Evolutionary conservation across 1,140 invertebrate genomes (phyloP).

Genomic region (Drusus annulatus): DNA sequence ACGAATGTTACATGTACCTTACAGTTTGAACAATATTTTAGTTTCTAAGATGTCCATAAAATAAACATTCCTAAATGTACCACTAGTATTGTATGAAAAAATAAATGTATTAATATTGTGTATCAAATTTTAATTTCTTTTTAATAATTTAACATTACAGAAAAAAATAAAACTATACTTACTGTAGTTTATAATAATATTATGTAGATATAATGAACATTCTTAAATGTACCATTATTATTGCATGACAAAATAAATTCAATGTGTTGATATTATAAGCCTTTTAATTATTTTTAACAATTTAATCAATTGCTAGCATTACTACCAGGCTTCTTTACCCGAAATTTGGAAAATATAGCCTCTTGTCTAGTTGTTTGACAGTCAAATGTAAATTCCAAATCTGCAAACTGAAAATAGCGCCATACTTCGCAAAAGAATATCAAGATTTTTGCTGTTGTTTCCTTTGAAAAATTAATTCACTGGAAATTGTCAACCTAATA

Average conservation of each 20-base stretch:
- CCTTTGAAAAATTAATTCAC: background rate
- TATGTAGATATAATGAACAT: too few species aligned
- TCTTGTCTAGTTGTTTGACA: background rate
- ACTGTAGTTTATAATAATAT: too few species aligned
- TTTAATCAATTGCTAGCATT: background rate
- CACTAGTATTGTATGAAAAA: background rate
- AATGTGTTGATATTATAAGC: background rate
- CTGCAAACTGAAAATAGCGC: background rate
- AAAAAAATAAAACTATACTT: background rate
- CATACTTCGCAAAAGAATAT: too few species aligned
- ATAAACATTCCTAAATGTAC: constrained; percentile 26
- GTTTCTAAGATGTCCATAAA: constrained; percentile 12
- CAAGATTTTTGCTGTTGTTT: too few species aligned
- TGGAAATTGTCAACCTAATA: background rate
- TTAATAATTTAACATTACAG: background rate
- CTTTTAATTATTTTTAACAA: background rate
- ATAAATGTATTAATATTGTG: background rate
- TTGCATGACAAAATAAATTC: background rate
- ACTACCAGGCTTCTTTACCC: background rate
- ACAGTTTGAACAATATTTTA: background rate
- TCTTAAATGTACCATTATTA: constrained; percentile 6
- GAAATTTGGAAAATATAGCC: background rate
- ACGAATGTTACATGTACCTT: constrained; percentile 5
- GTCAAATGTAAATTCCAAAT: too few species aligned
- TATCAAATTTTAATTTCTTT: background rate